Evolutionary conservation across 2,888 invertebrate species (phyloP).

Genomic region (Parascotia fuliginaria): DNA sequence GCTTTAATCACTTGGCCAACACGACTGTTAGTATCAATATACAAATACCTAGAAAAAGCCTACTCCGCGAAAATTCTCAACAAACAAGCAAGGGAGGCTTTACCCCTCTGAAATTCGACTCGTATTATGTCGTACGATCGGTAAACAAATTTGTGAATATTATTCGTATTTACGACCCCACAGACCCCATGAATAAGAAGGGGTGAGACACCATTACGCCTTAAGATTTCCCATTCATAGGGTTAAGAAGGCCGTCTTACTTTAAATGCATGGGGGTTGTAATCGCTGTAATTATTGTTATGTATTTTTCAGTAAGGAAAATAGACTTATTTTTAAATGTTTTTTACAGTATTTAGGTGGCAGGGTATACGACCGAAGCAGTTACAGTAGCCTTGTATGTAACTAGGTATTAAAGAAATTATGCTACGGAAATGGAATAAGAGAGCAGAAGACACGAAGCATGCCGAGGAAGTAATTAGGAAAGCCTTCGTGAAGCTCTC

Average conservation of each 20-base stretch:
- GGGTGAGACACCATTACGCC: conserved; percentile 69
- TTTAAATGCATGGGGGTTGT: conserved; percentile 62
- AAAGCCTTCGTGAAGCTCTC: no score
- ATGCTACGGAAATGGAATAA: no score
- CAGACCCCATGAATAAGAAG: conserved; percentile 69
- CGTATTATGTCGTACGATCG: conserved; percentile 58
- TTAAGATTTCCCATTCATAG: conserved; percentile 78
- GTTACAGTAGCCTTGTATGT: no score
- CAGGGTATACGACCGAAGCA: no score
- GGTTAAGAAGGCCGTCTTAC: conserved; percentile 59
- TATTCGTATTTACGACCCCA: conserved; percentile 64
- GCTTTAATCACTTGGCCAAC: no score
- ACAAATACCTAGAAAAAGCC: conserved; percentile 17
- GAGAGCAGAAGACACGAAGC: no score
- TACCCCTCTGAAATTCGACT: conserved; percentile 49
- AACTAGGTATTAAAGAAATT: no score
- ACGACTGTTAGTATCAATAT: no score
- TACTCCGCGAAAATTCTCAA: conserved; percentile 28
- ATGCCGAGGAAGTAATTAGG: no score
- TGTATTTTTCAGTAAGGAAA: no score
- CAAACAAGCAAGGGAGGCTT: conserved; percentile 44
- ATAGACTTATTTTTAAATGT: no score
- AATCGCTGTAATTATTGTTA: conserved; percentile 56
- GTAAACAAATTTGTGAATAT: conserved; percentile 85
- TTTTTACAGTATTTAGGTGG: no score